Base-by-base conservation (phyloP, 2,113 vertebrate genomes). In the Lycaon pictus region DNA sequence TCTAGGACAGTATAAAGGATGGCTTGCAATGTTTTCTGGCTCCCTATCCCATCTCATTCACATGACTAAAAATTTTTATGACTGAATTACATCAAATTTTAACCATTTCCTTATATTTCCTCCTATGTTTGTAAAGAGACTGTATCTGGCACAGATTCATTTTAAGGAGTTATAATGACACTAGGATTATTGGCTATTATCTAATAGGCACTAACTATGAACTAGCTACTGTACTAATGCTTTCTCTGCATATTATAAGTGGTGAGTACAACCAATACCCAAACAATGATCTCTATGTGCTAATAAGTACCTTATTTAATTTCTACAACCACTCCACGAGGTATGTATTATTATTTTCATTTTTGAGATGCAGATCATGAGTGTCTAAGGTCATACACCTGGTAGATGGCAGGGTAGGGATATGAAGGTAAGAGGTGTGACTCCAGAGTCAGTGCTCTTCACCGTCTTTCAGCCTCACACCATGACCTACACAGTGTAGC, bases 121-220 rank as follows among this genome's bases (percentile, higher is more conserved):
- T 79, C 48, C 17, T 17, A 11, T 29, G 4, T 88, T 92, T 92
- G 93, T 27, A 93, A 15, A 81, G 74, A 69, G 58, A 76, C 37
- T 63, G 22, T 4, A 71, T 88, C 29, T 12, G 80, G 76, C 15
- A 86, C 3, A 96, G n/a, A 77, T 81, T 92, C 25, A 88, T 86
- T 90, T 94, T 85, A 97, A 92, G 48, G n/a, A 56, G 84, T 76
- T 84, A 94, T 35, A 60, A 77, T 35, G 7, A 69, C 35, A 95
- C 43, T 17, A 67, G 25, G 62, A 93, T 29, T 86, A 51, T 7
- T 86, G 37, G 22, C 65, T 90, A 43, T 35, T 86, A 80, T 79
- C 63, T 93, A 79, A n/a, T 71, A 91, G 55, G 37, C 63, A 11
- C 20, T 94, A 29, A 87, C 9, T 58, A 62, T 82, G 53, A 92